A percentile compares a stretch with the other conserved stretches of the same genome.
Evolutionary conservation across 2,888 invertebrate genomes (phyloP).

Genomic region (Villa cingulata): DNA sequence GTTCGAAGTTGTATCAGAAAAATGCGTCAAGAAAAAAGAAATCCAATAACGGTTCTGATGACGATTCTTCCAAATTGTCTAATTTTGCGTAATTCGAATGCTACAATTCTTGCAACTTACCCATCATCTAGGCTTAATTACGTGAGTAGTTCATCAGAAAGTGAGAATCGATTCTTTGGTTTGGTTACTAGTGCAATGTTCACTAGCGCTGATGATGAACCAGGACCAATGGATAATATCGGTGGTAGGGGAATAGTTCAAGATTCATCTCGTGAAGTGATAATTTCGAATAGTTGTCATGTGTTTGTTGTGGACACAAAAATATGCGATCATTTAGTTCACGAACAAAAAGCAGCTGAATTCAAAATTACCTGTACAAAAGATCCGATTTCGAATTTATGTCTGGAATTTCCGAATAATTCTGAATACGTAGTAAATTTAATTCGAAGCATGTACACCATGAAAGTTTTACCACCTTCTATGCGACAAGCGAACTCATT

Average conservation of each 20-base stretch:
- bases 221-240: slow-evolving; percentile 6
- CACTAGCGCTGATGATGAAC: slow-evolving; percentile 34
- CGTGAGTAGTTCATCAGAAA: slow-evolving; percentile 80
- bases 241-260: slow-evolving; percentile 16
- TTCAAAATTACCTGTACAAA: slow-evolving; percentile 78
- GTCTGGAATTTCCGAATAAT: slow-evolving; percentile 81
- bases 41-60: slow-evolving; percentile 71
- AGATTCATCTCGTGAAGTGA: slow-evolving; percentile 32
- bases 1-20: slow-evolving; percentile 80
- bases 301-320: slow-evolving; percentile 88
- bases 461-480: slow-evolving; percentile 37
- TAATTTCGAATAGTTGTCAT: slow-evolving; percentile 79
- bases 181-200: slow-evolving; percentile 72
- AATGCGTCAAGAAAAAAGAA: slow-evolving; percentile 75
- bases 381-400: slow-evolving; percentile 62
- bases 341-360: slow-evolving; percentile 62
- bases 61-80: slow-evolving; percentile 70
- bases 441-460: slow-evolving; percentile 57
- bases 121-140: slow-evolving; percentile 75
- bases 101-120: slow-evolving; percentile 72
- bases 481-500: slow-evolving; percentile 7
- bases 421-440: slow-evolving; percentile 63
- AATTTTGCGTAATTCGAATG: slow-evolving; percentile 63
- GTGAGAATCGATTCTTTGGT: slow-evolving; percentile 84
- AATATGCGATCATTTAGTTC: slow-evolving; percentile 66